Evolutionary conservation across 2,113 vertebrate genomes (phyloP), one percentile per base, ranked within the genome.

Genomic region (Leuciscus idus): DNA sequence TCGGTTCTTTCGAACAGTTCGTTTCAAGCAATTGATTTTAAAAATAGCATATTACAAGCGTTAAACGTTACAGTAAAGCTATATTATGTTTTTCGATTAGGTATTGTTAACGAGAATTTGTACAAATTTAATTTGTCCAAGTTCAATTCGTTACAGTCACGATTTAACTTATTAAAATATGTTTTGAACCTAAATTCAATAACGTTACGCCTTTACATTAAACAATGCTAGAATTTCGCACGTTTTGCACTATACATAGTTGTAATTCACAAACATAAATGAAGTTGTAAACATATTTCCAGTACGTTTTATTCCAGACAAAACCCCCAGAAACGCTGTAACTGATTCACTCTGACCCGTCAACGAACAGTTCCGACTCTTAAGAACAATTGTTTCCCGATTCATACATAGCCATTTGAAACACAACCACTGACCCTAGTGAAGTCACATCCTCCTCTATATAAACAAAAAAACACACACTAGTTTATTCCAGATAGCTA

Each of bases 391-490:
- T 33, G 28, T 33, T 33, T 33, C 17, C 11, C 8, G 75, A 78
- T 30, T 78, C 75, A 17, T 30, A 3, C 36, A 66, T 26, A 4
- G 2, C 6, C 26, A 28, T 66, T 81, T 70, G 62, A 36, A 6
- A 83, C 81, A 36, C 43, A 36, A 46, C 26, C 43, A 33, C 21
- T 39, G 33, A 17, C 19, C 17, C 21, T 17, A 6, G 43, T 83
- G 61, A 70, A 70, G 81, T 55, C 81, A 83, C 61, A 70, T 70
- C 81, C 64, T 70, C 62, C 21, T n/a, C 81, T 70, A 83, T 23
- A 83, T 55, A 83, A 83, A 83, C 81, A 83, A 52, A 52, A 39
- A 52, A 80, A 66, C 59, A 46, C 61, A 64, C 80, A 64, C n/a
- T 46, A 28, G 78, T 64, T 48, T 21, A 23, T 64, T 81, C 78